Evolutionary conservation across 2,113 vertebrate species (phyloP), one percentile per base, ranked within the genome.

Genomic region (Hippocampus barbouri): DNA sequence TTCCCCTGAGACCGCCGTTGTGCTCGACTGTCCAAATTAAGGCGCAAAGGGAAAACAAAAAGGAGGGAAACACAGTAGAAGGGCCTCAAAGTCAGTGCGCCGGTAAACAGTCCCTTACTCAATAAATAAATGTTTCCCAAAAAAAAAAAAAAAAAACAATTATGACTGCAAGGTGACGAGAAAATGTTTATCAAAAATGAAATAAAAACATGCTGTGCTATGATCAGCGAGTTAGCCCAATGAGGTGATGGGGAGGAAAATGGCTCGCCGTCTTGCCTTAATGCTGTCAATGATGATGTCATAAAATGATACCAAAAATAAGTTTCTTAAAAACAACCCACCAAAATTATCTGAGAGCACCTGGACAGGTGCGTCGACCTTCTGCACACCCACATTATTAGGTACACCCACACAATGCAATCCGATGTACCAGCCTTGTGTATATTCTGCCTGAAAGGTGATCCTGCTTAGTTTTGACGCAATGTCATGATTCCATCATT

Each of bases 1-100:
- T 82, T 88, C 86, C 87, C 90, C 91, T 91, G 92, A 93, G 91
- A 89, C 89, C 86, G 83, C 75, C 86, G 79, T 92, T 92, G 91
- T 92, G 91, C 90, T 92, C 88, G 61, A 91, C 90, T 90, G 87
- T 89, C 77, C 61, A 80, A 74, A 91, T 92, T 92, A 93, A 93
- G 92, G 92, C 92, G 82, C 82, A 84, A 90, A 90, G 78, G 61
- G 75, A 89, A 86, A 80, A 75, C 18, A 56, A 72, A 82, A 84
- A 78, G 75, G 81, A 84, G 82, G 72, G 74, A 79, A 89, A 82
- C 86, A 91, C 89, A 91, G 90, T 91, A 87, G 81, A 86, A 87
- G 89, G 85, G 90, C 88, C 82, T 83, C 75, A 79, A 85, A 78
- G 65, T 89, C 86, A 92, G 90, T 92, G 88, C 83, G 79, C 82